phyloP scores from a whole-genome alignment of 2,888 invertebrate genomes.

The Lepidocyrtoides sp. region DNA sequence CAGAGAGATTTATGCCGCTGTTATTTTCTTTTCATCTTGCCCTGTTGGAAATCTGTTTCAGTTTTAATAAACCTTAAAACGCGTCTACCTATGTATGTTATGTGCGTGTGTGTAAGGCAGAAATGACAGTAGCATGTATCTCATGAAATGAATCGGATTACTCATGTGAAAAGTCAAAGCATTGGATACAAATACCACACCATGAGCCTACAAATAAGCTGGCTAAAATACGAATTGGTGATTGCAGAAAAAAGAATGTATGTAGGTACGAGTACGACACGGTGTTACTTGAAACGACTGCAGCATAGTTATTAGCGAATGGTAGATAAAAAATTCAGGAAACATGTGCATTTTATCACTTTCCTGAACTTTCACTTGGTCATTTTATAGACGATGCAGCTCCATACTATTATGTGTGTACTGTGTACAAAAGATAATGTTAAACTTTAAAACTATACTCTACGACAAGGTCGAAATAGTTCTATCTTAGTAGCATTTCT shows the following conservation, averaged over 20 bases:
- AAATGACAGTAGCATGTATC: not conserved
- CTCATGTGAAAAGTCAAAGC: constrained; percentile 30
- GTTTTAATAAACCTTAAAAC: not conserved
- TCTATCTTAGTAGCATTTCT: too few species aligned
- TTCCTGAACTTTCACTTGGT: not conserved
- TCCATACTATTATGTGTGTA: too few species aligned
- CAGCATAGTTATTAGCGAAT: not conserved
- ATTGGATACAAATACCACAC: not conserved
- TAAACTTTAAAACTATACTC: too few species aligned
- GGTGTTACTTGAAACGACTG: not conserved
- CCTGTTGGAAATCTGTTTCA: not conserved
- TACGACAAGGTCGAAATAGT: too few species aligned
- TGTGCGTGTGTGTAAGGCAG: not conserved
- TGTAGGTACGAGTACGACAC: not conserved
- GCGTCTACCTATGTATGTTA: too few species aligned
- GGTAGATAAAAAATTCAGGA: not conserved
- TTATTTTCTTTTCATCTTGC: not conserved
- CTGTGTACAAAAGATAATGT: too few species aligned
- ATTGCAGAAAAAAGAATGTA: not conserved
- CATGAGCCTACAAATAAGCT: not conserved
- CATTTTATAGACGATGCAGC: too few species aligned
- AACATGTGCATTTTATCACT: constrained; percentile 56
- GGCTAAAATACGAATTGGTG: too few species aligned
- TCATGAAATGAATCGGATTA: constrained; percentile 41
- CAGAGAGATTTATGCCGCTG: too few species aligned